These are phyloP conservation scores for Chitala chitala DNA, from an alignment of 2,113 vertebrate species.

Conservation along the genomic window DNA sequence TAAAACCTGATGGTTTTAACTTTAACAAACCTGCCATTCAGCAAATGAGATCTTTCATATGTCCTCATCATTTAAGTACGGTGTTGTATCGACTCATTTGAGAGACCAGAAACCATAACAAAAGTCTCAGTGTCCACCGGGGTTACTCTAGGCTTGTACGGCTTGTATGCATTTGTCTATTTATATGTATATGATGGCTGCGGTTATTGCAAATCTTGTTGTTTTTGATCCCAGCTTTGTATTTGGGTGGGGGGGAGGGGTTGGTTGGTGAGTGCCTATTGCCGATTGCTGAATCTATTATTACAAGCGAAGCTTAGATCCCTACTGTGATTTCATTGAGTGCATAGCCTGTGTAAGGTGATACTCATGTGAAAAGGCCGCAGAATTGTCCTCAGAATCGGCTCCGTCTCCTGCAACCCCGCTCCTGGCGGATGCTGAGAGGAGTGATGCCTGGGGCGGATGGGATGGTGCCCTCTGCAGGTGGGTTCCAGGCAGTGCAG, in stretches of 20 bases:
- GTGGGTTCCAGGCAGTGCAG: background rate
- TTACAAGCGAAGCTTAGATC: slow-evolving; percentile 51
- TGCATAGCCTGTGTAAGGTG: slow-evolving; percentile 53
- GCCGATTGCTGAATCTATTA: slow-evolving; percentile 36
- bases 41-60: background rate
- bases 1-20: background rate
- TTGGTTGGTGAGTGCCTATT: slow-evolving; percentile 13
- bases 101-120: background rate
- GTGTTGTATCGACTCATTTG: background rate
- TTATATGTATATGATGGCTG: background rate
- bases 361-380: slow-evolving; percentile 60
- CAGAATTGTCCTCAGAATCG: background rate
- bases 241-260: too few relatives aligned
- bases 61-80: background rate
- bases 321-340: slow-evolving; percentile 53
- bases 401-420: background rate
- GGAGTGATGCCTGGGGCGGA: background rate
- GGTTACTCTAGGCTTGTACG: background rate
- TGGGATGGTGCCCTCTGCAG: slow-evolving; percentile 19
- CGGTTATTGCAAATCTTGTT: background rate
- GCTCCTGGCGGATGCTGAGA: background rate
- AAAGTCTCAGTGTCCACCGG: background rate
- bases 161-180: background rate
- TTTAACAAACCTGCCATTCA: background rate
- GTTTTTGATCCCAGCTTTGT: background rate